Evolutionary conservation across 2,113 vertebrate species (phyloP), one percentile per base, ranked within the genome.

Genomic region (Pica pica): DNA sequence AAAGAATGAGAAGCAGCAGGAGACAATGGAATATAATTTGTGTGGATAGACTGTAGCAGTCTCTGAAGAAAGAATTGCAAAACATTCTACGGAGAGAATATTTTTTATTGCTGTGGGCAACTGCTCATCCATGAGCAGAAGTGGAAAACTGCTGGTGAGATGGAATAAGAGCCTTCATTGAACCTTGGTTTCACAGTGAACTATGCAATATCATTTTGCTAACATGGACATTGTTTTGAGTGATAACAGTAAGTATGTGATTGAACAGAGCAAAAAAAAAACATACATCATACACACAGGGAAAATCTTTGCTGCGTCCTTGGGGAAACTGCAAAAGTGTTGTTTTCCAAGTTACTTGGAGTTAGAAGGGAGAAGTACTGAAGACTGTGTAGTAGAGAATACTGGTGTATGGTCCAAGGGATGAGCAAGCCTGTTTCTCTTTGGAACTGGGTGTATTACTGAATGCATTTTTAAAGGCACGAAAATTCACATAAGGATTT

Each of bases 1-100:
- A 78, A 90, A 91, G 92, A 87, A 90, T 83, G 73, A 91, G 90
- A 76, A 91, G 63, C 87, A 80, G 78, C 89, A 85, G 86, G 93
- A 94, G 70, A 87, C 44, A 89, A 77, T 19, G 50, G 46, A 70
- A 73, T 76, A 89, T 41, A 47, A 90, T 92, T 83, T 83, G 20
- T 83, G 63, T 89, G 78, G 82, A 75, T 60, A 81, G 82, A 75
- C 41, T 73, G 26, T 57, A 69, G 69, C 56, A 80, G 71, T 24
- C 82, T 67, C 61, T 85, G 63, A 33, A 84, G 68, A 93, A 94
- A 94, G 82, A 73, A 69, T 69, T 59, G 11, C 68, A 94, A 68
- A 88, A 52, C 18, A 59, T 91, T 95, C 83, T 63, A 49, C 21
- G 52, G 63, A 76, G 57, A 91, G 56, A 81, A 69, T 70, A 75